phyloP scores from a whole-genome alignment of 1,140 invertebrate genomes.

The Lethrus apterus region DNA sequence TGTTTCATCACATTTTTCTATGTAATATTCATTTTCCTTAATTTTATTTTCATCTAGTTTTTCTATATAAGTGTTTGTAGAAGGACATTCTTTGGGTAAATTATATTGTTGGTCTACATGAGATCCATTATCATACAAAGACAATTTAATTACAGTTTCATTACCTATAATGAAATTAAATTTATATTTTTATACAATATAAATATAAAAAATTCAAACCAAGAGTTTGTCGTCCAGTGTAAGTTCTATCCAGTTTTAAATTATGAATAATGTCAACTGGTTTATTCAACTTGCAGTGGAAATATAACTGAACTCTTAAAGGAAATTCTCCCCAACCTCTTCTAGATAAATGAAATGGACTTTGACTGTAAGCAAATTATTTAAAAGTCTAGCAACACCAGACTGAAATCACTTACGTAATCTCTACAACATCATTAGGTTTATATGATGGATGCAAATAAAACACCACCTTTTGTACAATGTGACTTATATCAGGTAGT shows the following conservation, averaged over 20 bases:
- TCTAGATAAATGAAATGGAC: conserved; percentile 75
- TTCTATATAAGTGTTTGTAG: neutral
- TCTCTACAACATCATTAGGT: conserved; percentile 78
- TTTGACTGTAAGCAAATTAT: conserved; percentile 44
- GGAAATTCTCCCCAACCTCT: conserved; percentile 90
- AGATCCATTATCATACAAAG: conserved; percentile 52
- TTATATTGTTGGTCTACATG: neutral
- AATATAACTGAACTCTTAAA: conserved; percentile 71
- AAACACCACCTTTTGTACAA: conserved; percentile 70
- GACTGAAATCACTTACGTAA: conserved; percentile 56
- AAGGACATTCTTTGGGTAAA: neutral
- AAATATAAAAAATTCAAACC: conserved; percentile 42
- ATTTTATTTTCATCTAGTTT: neutral
- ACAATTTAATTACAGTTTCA: conserved; percentile 68
- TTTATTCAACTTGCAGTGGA: conserved; percentile 66
- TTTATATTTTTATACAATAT: conserved; percentile 8
- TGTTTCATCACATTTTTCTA: neutral
- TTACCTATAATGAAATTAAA: conserved; percentile 48
- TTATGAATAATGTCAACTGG: conserved; percentile 74
- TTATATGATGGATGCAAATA: conserved; percentile 79
- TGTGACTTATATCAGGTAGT: conserved; percentile 52
- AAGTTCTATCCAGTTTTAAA: conserved; percentile 75
- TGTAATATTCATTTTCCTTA: neutral
- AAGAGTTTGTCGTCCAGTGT: conserved; percentile 76
- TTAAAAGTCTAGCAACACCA: conserved; percentile 21